Conservation (phyloP, 2,888 invertebrate genomes). For the Lydus trimaculatus region DNA sequence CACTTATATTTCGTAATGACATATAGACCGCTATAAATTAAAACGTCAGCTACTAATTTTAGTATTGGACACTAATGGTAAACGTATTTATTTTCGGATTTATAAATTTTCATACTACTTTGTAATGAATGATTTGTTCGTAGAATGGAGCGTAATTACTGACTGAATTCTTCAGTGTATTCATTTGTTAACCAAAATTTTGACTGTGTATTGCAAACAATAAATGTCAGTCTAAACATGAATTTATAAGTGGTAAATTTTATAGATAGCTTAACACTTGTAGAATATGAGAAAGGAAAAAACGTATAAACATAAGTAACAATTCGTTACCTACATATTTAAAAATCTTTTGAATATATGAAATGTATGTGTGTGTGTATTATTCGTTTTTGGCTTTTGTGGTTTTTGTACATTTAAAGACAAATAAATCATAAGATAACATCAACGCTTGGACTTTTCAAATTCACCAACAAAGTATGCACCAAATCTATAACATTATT, state of each 20-base stretch:
- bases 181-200: not conserved
- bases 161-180: not conserved
- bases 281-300: not conserved
- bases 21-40: too few relatives aligned
- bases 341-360: not conserved
- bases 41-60: not conserved
- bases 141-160: not conserved
- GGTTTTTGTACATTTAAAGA: not conserved
- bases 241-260: conserved; percentile 2
- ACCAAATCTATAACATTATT: conserved; percentile 10
- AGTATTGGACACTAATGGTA: not conserved
- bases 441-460: not conserved
- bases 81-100: not conserved
- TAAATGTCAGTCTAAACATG: not conserved
- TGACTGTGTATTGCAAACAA: not conserved
- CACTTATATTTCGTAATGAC: too few relatives aligned
- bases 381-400: not conserved
- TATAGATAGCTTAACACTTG: not conserved
- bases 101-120: not conserved
- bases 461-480: conserved; percentile 4
- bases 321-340: not conserved
- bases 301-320: not conserved
- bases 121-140: not conserved
- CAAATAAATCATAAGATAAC: conserved; percentile 9
- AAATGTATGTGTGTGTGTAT: conserved; percentile 6